Conservation (phyloP, 92 coral and sea anemone species). For the Pocillopora grandis region DNA sequence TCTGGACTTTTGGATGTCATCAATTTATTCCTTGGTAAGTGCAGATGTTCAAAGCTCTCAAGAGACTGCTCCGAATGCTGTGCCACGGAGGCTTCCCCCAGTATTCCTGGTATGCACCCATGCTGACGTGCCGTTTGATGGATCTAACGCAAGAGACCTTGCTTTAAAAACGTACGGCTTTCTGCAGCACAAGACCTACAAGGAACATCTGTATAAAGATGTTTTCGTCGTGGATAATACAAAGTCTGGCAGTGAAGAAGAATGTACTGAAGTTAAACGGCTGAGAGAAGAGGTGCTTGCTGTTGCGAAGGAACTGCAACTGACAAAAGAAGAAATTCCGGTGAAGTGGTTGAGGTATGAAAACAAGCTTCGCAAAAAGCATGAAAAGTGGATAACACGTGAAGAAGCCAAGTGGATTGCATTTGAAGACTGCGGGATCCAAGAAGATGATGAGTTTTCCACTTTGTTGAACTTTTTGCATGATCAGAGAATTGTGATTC, state of each 20-base stretch:
- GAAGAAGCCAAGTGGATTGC: constrained; percentile 25
- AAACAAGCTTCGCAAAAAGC: constrained; percentile 15
- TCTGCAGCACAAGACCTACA: background rate
- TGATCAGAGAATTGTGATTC: no score
- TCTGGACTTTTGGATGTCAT: constrained; percentile 60
- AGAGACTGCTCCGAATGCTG: background rate
- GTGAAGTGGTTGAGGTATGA: constrained; percentile 34
- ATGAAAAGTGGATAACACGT: background rate
- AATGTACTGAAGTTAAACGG: constrained; percentile 1
- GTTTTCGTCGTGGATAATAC: constrained; percentile 50
- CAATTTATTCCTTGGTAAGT: constrained; percentile 21
- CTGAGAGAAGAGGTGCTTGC: constrained; percentile 22
- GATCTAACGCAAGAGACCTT: constrained; percentile 9
- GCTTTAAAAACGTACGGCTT: constrained; percentile 22
- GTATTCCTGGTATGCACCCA: constrained; percentile 47
- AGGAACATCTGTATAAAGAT: background rate
- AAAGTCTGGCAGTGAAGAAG: background rate
- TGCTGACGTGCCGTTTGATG: constrained; percentile 39
- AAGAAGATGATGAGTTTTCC: background rate
- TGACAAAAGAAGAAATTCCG: constrained; percentile 10
- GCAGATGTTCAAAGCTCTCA: background rate
- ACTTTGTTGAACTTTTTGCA: background rate
- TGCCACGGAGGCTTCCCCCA: constrained; percentile 25
- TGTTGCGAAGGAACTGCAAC: constrained; percentile 5
- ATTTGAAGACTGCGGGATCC: background rate